phyloP scores from a whole-genome alignment of 2,797 vertebrate species.

The Pachyuromys duprasi region DNA sequence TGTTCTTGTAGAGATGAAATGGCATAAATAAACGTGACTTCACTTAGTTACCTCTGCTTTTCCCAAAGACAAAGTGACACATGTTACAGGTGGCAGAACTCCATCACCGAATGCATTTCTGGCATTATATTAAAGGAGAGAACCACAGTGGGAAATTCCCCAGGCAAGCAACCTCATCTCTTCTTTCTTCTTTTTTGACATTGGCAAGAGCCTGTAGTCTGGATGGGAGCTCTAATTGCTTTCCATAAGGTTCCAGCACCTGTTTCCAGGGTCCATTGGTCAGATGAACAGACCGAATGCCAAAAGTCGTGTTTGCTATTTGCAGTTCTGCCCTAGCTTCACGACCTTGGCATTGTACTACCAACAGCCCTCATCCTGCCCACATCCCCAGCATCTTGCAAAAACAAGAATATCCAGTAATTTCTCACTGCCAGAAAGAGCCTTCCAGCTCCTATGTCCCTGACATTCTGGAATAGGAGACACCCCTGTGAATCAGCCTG shows the following conservation, averaged over 20 bases:
- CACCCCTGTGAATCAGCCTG: not conserved
- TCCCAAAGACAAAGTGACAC: constrained; percentile 59
- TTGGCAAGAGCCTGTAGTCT: constrained; percentile 64
- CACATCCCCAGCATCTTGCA: not conserved
- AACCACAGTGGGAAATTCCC: not conserved
- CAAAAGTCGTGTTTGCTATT: constrained; percentile 52
- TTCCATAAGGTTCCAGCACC: constrained; percentile 73
- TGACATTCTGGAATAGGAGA: not conserved
- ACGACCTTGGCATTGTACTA: constrained; percentile 19
- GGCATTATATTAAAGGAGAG: constrained; percentile 21
- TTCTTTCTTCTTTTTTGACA: constrained; percentile 67
- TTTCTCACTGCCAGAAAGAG: not conserved
- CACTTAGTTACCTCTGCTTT: constrained; percentile 42
- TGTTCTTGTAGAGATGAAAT: constrained; percentile 47
- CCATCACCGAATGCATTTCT: constrained; percentile 20
- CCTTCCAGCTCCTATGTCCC: not conserved
- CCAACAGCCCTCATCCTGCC: not conserved
- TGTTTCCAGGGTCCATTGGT: constrained; percentile 70
- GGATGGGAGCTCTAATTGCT: constrained; percentile 64
- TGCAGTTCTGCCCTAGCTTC: constrained; percentile 29
- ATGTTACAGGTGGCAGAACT: constrained; percentile 58
- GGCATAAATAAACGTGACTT: constrained; percentile 54
- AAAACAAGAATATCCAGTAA: not conserved
- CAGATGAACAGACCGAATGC: constrained; percentile 63
- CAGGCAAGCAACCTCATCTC: constrained; percentile 44